Percentiles rank a stretch among this genome's conserved stretches.
These are phyloP conservation scores for Drosophila arawakana DNA, from an alignment of 1,140 invertebrate genomes.

Conservation along the genomic window DNA sequence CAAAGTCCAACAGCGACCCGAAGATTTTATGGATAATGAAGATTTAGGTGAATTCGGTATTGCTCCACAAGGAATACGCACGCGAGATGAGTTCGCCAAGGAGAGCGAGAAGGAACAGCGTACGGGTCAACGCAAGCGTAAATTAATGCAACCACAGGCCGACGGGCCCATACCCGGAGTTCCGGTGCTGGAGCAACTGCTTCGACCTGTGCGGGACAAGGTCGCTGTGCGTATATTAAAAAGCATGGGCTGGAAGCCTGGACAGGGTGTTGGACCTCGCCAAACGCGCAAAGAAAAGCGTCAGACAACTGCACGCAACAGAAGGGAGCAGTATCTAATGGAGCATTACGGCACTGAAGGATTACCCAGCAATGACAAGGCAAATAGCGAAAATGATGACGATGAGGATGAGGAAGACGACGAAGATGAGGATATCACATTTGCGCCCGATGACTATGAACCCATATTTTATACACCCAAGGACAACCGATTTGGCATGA, in stretches of 20 bases:
- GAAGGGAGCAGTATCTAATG: conserved; percentile 70
- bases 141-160: conserved; percentile 81
- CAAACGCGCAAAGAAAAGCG: conserved; percentile 86
- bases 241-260: conserved; percentile 95
- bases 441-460: conserved; percentile 94
- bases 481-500: conserved; percentile 93
- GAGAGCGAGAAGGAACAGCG: conserved; percentile 85
- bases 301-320: conserved; percentile 60
- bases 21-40: conserved; percentile 99
- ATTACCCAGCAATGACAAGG: conserved; percentile 27
- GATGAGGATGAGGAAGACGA: conserved; percentile 75
- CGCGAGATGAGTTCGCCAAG: conserved; percentile 90
- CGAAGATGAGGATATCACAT: conserved; percentile 89
- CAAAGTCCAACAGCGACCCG: conserved; percentile 87
- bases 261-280: conserved; percentile 94
- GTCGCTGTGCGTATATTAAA: conserved; percentile 94
- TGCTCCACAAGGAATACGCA: conserved; percentile 92
- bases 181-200: conserved; percentile 91
- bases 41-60: conserved; percentile 98
- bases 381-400: conserved; percentile 13
- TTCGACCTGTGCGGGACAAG: conserved; percentile 93
- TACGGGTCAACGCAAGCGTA: conserved; percentile 78
- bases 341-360: conserved; percentile 74
- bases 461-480: conserved; percentile 90
- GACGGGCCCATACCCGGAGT: conserved; percentile 91